Base-by-base conservation (phyloP, 2,797 vertebrate genomes). In the Amblyraja radiata region DNA sequence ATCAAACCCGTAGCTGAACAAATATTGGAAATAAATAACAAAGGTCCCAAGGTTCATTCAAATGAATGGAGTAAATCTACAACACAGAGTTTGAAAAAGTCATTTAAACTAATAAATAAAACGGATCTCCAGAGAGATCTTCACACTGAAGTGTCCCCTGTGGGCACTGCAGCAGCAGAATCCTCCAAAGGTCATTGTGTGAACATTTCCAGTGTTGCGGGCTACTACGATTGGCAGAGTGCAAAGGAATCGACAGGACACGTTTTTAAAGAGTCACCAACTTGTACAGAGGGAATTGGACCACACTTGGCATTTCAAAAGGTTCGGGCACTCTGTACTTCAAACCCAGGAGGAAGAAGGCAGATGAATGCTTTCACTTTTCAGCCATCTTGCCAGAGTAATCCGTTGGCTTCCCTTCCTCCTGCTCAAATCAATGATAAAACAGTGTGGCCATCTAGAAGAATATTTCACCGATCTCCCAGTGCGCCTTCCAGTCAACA, bases 231-330 rank as follows among this genome's bases (percentile, higher is more conserved):
- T 54, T 54, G 36, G 71, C 90, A 74, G 68, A 28, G 39, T 28
- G 90, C 4, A 65, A 86, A 65, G 16, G 61, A 76, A 54, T 36
- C n/a, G 25, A 14, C 14, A 76, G 36, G 23, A 1, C 68, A 92
- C 3, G 25, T 21, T 36, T 32, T 58, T 76, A 46, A 74, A 91
- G 23, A 54, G 21, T 36, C 25, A 25, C 8, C 46, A 91, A 32
- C 23, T 73, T 76, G 46, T n/a, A n/a, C 18, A 39, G 76, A 54
- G 39, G 90, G 46, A 92, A 76, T 5, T 28, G 21, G 76, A 6
- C 28, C 90, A 92, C 71, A 92, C 46, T 54, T 92, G 90, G 9
- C 73, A 28, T 39, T 92, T 92, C 90, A 54, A 16, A n/a, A 76
- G 23, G n/a, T 92, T 54, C 68, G 58, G 13, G 6, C 13, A 71